Conservation (phyloP, 2,797 vertebrate genomes). For the Pangasius larnaudii region DNA sequence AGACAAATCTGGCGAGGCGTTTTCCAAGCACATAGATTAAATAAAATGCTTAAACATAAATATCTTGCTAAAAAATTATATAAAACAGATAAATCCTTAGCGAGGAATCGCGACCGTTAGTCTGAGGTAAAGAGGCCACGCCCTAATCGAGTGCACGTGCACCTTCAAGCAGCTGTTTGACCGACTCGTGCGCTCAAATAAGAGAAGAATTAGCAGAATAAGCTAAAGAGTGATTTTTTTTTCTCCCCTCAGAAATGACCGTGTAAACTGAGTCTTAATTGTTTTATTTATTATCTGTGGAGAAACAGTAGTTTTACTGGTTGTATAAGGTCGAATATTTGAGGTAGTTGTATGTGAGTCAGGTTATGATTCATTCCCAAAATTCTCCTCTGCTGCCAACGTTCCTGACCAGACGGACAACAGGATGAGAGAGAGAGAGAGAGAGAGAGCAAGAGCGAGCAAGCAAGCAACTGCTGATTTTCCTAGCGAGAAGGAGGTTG, state of each 20-base stretch:
- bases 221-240: not conserved
- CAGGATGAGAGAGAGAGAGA: conserved; percentile 17
- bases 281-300: not conserved
- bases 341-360: conserved; percentile 27
- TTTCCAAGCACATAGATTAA: not conserved
- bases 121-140: not conserved
- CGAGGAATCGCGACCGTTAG: not conserved
- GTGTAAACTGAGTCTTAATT: not conserved
- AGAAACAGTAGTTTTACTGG: not conserved
- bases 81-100: not conserved
- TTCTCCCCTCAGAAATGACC: not conserved
- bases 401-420: conserved; percentile 26
- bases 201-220: not conserved
- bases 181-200: not conserved
- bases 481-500: conserved; percentile 1
- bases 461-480: conserved; percentile 27
- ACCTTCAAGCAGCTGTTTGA: not conserved
- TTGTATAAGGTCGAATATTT: conserved; percentile 4
- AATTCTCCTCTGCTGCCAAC: conserved; percentile 23
- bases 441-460: not conserved
- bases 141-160: not conserved
- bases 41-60: not conserved
- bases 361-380: conserved; percentile 48
- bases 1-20: not conserved
- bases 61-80: not conserved